These are phyloP conservation scores for Drosophila colorata DNA, from an alignment of 2,888 invertebrate species.

Conservation along the genomic window DNA sequence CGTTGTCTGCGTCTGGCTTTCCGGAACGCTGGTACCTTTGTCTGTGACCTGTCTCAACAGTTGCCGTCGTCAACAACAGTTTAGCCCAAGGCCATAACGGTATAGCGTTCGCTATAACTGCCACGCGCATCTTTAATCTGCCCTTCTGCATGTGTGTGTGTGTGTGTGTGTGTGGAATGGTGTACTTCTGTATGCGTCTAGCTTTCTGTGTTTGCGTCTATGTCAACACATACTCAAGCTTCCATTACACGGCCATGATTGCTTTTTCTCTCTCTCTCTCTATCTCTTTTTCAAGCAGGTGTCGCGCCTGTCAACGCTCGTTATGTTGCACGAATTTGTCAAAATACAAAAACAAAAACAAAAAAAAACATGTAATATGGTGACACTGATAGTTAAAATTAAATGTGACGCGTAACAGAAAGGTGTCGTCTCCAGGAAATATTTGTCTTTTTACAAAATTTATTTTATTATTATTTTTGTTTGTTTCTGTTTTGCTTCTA, in stretches of 20 bases:
- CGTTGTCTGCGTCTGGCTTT: conserved; percentile 62
- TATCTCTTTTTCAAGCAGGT: conserved; percentile 47
- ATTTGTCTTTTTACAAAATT: neutral
- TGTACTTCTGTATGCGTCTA: conserved; percentile 27
- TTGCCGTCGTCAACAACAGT: conserved; percentile 76
- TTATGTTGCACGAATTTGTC: conserved; percentile 69
- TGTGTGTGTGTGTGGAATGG: conserved; percentile 17
- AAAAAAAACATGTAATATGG: conserved; percentile 38
- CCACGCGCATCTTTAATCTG: conserved; percentile 49
- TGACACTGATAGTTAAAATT: conserved; percentile 39
- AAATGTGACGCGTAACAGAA: conserved; percentile 17
- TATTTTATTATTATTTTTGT: neutral
- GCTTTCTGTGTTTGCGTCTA: conserved; percentile 52
- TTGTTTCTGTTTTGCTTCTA: neutral
- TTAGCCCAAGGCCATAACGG: conserved; percentile 77
- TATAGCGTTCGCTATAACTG: conserved; percentile 65
- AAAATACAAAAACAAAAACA: conserved; percentile 38
- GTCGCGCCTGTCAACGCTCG: conserved; percentile 55
- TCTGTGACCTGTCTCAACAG: conserved; percentile 50
- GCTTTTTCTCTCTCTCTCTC: no score
- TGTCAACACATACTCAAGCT: conserved; percentile 78
- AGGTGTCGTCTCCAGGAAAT: neutral
- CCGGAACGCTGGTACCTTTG: conserved; percentile 67
- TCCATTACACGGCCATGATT: conserved; percentile 79
- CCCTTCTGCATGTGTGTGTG: conserved; percentile 22